phyloP scores from a whole-genome alignment of 2,113 vertebrate genomes.

The Lynx canadensis region DNA sequence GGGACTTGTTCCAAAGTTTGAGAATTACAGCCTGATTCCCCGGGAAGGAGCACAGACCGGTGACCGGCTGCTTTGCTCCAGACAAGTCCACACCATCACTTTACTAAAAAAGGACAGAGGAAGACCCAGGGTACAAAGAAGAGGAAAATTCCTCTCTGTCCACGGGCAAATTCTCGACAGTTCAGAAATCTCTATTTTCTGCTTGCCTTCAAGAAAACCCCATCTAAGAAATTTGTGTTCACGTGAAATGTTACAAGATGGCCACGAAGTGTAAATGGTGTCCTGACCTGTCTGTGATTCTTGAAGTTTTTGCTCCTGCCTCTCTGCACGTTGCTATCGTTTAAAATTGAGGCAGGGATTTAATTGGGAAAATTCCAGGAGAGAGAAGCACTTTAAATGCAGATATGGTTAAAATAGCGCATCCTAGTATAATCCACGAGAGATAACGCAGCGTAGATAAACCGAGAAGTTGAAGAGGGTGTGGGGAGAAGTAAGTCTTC shows the following conservation, averaged over 20 bases:
- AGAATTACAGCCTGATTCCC: neutral
- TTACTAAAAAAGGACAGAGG: neutral
- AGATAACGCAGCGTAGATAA: neutral
- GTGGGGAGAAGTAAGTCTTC: neutral
- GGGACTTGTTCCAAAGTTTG: constrained; percentile 60
- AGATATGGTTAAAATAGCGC: neutral
- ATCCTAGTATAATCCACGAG: neutral
- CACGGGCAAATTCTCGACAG: neutral
- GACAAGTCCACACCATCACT: neutral
- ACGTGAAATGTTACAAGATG: neutral
- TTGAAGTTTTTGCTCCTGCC: neutral
- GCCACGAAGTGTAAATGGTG: neutral
- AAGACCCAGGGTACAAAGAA: neutral
- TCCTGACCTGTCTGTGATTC: neutral
- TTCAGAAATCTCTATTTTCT: neutral
- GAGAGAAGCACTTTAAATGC: constrained; percentile 23
- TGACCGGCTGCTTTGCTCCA: neutral
- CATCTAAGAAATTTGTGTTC: neutral
- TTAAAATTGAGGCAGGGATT: neutral
- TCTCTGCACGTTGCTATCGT: neutral
- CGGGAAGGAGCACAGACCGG: neutral
- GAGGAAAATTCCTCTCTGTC: constrained; percentile 5
- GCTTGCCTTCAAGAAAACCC: neutral
- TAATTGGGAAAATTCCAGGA: neutral
- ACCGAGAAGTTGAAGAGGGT: neutral